A percentile compares a stretch with the other conserved stretches of the same genome.
Conservation (phyloP, 2,113 vertebrate species). For the Tympanuchus pallidicinctus region DNA sequence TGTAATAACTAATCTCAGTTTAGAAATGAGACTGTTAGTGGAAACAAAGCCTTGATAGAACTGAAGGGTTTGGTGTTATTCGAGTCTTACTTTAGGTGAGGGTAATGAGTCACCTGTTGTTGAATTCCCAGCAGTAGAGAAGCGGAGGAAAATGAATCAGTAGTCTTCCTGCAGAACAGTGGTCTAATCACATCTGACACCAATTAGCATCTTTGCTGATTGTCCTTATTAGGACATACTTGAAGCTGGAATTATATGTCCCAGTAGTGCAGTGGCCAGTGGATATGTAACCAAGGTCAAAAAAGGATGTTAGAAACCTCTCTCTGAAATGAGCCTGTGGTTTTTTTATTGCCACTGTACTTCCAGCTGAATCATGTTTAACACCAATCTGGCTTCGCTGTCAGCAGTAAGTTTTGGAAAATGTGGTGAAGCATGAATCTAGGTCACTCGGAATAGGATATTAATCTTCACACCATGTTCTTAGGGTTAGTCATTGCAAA, state of each 20-base stretch:
- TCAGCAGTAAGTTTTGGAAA: background rate
- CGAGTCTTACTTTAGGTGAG: background rate
- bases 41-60: background rate
- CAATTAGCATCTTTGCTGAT: conserved; percentile 35
- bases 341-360: background rate
- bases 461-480: background rate
- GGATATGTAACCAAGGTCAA: background rate
- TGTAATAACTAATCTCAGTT: background rate
- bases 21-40: background rate
- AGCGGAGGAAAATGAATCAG: background rate
- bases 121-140: background rate
- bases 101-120: background rate
- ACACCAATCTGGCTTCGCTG: background rate
- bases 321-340: background rate
- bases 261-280: background rate
- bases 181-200: conserved; percentile 35
- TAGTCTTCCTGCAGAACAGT: conserved; percentile 5
- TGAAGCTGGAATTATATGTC: background rate
- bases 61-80: background rate
- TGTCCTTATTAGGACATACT: background rate
- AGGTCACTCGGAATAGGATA: background rate
- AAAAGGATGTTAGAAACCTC: background rate
- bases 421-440: background rate
- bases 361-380: background rate
- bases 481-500: background rate